Base-by-base conservation (phyloP, 2,113 vertebrate species). In the Channa maculata region DNA sequence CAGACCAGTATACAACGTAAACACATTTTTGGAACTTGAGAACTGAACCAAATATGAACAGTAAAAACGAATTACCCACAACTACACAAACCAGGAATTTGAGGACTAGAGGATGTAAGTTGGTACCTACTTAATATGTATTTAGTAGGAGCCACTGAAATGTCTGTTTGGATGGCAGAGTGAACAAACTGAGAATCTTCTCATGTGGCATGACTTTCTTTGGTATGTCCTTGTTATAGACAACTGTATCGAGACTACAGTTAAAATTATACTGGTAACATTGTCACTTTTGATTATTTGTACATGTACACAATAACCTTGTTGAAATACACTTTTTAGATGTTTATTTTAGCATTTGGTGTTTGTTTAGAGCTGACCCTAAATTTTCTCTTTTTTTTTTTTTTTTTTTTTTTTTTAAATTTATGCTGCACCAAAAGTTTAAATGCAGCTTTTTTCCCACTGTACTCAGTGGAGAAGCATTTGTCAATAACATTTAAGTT, bases 271-370 rank as follows among this genome's bases (percentile, higher is more conserved):
- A 86, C 46, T 66, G 79, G 55, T 84, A 81, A 86, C 69, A 51
- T 81, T 84, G 79, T 85, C 84, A 75, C 76, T 74, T 68, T 71
- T 73, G 67, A 76, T 82, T 73, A 82, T 90, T 85, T 90, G 85
- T 92, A 81, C 82, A 84, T 86, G 33, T 77, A 79, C 73, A 82
- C 79, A 79, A 76, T 90, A 87, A 82, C 73, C 82, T 79, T 85
- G 81, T 88, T 84, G 59, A 65, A 61, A 89, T 80, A 85, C 85
- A 77, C 51, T 90, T 86, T 24, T 83, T 87, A 91, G 86, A 75
- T 83, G 80, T 85, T 87, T 88, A 82, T 88, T 91, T 92, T 93
- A 91, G 92, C 90, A 92, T 81, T 92, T 88, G 90, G 72, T 91
- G 83, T 86, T 89, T 90, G 79, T 91, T 85, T 91, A 85, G 80